Evolutionary conservation across 2,797 vertebrate species (phyloP).

Genomic region (Characodon lateralis): DNA sequence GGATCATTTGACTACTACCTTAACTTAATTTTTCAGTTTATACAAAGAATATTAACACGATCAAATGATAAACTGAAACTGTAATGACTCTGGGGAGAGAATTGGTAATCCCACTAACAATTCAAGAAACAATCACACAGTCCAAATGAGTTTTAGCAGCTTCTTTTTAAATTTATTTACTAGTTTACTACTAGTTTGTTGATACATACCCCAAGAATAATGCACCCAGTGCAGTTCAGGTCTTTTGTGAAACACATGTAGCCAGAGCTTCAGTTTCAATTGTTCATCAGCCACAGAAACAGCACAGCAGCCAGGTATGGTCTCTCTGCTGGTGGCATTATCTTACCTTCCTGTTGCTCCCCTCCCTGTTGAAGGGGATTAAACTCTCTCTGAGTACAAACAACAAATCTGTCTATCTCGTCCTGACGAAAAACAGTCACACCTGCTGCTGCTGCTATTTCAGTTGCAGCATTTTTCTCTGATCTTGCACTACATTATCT

Average conservation of each 20-base stretch:
- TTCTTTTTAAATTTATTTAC: conserved; percentile 14
- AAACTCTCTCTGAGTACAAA: conserved; percentile 60
- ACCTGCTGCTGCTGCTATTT: neutral
- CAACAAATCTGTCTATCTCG: conserved; percentile 65
- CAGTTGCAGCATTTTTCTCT: conserved; percentile 12
- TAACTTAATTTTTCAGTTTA: neutral
- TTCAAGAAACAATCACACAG: neutral
- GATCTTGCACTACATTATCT: conserved; percentile 15
- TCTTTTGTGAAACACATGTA: neutral
- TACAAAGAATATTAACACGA: neutral
- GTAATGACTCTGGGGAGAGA: neutral
- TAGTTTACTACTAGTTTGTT: neutral
- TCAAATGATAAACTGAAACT: neutral
- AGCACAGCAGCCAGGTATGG: conserved; percentile 26
- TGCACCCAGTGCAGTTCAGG: neutral
- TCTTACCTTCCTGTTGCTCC: conserved; percentile 42
- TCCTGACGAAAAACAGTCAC: conserved; percentile 23
- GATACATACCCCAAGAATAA: neutral
- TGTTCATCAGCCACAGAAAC: conserved; percentile 51
- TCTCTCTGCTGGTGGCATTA: conserved; percentile 60
- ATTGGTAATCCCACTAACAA: neutral
- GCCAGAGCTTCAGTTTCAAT: conserved; percentile 9
- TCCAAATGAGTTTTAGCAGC: neutral
- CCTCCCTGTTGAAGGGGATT: conserved; percentile 60
- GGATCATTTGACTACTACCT: neutral